Conservation (phyloP, 2,113 vertebrate genomes). For the Chaenogobius annularis region DNA sequence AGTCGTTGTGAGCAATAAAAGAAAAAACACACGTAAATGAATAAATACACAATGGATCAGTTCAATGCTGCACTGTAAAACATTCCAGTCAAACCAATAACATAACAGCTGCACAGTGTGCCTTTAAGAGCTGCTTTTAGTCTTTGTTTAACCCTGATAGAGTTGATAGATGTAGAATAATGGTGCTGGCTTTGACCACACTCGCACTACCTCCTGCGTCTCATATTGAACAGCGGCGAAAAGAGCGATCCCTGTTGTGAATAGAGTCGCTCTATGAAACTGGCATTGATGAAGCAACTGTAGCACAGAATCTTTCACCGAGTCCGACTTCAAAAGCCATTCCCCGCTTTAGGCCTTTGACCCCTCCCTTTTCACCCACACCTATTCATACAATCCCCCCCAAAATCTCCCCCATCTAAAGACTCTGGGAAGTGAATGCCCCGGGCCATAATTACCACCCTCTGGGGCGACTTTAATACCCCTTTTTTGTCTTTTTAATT, state of each 20-base stretch:
- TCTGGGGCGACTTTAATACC: slow-evolving; percentile 76
- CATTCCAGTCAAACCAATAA: background rate
- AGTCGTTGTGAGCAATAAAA: too few species aligned
- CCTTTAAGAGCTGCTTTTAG: background rate
- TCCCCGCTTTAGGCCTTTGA: slow-evolving; percentile 62
- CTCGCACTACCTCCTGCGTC: background rate
- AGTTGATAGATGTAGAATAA: background rate
- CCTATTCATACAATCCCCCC: slow-evolving; percentile 50
- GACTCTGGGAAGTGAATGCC: slow-evolving; percentile 58
- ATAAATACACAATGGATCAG: too few species aligned
- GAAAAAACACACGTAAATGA: too few species aligned
- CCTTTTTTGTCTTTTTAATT: slow-evolving; percentile 81
- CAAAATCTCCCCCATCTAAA: slow-evolving; percentile 45
- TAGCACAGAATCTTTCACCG: slow-evolving; percentile 51
- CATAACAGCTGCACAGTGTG: too few species aligned
- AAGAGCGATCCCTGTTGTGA: slow-evolving; percentile 50
- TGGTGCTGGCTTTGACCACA: background rate
- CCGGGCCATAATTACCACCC: slow-evolving; percentile 76
- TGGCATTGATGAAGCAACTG: slow-evolving; percentile 65
- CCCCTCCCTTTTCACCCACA: slow-evolving; percentile 38
- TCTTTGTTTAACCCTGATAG: background rate
- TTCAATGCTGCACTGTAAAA: too few species aligned
- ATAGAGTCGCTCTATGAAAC: slow-evolving; percentile 62
- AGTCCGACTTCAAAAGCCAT: slow-evolving; percentile 68
- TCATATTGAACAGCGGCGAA: slow-evolving; percentile 48